These are phyloP conservation scores for Aleiodes leptofemur DNA, from an alignment of 2,888 invertebrate species.

Conservation along the genomic window DNA sequence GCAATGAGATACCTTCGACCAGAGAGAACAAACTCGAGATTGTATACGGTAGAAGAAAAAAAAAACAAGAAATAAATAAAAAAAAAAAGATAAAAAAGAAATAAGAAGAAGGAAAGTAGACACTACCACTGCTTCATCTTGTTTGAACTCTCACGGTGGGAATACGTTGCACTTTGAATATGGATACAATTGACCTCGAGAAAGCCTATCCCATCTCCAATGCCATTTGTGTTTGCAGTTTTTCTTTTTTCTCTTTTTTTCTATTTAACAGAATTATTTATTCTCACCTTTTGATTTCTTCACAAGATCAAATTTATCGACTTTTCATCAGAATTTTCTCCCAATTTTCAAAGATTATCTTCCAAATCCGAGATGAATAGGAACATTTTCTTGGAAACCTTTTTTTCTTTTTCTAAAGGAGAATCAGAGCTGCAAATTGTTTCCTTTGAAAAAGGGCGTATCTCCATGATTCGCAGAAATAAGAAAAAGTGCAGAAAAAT, in stretches of 20 bases:
- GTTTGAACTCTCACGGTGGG: conserved; percentile 47
- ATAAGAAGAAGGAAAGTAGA: not conserved
- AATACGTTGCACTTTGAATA: conserved; percentile 54
- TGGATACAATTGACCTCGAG: conserved; percentile 42
- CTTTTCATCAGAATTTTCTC: too few species aligned
- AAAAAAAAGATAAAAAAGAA: too few species aligned
- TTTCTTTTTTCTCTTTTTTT: conserved; percentile 3
- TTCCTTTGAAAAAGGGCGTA: too few species aligned
- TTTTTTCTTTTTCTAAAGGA: too few species aligned
- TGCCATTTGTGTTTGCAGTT: conserved; percentile 28
- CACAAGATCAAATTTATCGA: too few species aligned
- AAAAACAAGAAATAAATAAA: not conserved
- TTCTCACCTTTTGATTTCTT: not conserved
- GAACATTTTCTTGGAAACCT: too few species aligned
- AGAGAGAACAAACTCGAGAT: conserved; percentile 15
- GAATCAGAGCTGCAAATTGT: too few species aligned
- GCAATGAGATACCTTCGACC: not conserved
- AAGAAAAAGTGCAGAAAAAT: too few species aligned
- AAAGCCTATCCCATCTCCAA: conserved; percentile 14
- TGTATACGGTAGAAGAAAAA: conserved; percentile 2
- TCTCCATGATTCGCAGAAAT: too few species aligned
- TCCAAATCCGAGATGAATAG: too few species aligned
- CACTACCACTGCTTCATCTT: conserved; percentile 21
- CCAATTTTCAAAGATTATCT: too few species aligned
- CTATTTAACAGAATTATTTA: not conserved